Conservation (phyloP, 2,888 invertebrate species). For the Lathronympha strigana region DNA sequence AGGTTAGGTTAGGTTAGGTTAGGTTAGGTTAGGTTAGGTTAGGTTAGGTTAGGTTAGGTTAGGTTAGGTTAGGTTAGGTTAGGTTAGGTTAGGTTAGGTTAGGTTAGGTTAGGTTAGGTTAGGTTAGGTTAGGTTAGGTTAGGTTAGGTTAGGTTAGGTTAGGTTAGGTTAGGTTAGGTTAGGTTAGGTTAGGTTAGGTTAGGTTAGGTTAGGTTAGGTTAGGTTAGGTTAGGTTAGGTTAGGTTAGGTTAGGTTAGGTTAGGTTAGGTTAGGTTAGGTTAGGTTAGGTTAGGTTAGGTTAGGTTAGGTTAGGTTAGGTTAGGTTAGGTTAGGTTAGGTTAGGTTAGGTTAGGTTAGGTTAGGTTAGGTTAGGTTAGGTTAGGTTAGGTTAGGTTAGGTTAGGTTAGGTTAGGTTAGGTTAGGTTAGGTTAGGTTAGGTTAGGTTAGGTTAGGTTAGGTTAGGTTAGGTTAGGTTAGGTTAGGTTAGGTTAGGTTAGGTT, state of each 20-base stretch:
- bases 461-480: constrained; percentile 13
- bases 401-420: constrained; percentile 13
- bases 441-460: constrained; percentile 13
- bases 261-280: constrained; percentile 13
- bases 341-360: constrained; percentile 13
- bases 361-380: constrained; percentile 13
- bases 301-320: constrained; percentile 13
- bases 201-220: constrained; percentile 13
- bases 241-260: constrained; percentile 13
- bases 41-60: background rate
- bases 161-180: constrained; percentile 13
- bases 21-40: background rate
- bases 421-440: constrained; percentile 13
- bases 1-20: constrained; percentile 13
- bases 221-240: constrained; percentile 13
- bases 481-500: constrained; percentile 13
- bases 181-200: constrained; percentile 13
- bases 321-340: constrained; percentile 13
- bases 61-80: background rate
- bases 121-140: constrained; percentile 13
- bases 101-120: constrained; percentile 13
- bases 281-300: constrained; percentile 13
- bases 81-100: constrained; percentile 1
- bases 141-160: constrained; percentile 13
- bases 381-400: constrained; percentile 13